Evolutionary conservation across 2,113 vertebrate genomes (phyloP), one percentile per base, ranked within the genome.

Genomic region (Brachyhypopomus gauderio): DNA sequence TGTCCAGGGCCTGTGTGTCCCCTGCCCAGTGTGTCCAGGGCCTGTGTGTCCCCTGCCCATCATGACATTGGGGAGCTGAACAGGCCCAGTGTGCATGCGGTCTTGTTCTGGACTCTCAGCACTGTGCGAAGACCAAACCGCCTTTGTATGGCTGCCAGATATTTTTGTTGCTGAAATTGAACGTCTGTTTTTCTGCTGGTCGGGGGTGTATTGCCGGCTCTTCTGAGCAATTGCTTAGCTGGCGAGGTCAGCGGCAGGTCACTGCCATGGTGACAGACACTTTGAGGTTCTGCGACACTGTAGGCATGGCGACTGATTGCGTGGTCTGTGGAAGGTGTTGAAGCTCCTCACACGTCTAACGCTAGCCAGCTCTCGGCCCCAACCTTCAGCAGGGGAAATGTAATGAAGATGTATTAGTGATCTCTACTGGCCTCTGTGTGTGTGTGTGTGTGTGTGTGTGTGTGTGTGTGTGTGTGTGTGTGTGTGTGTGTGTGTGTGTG

Each of bases 31-130:
- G 30, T 30, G 30, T 30, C 30, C 3, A 30, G 30, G 5, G 4
- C 4, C 27, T 3, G 55, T 62, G 5, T 16, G 27, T 4, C 11
- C 1, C 20, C 59, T 60, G 22, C 62, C 45, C 52, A 41, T 23
- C 66, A 27, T 83, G 84, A 74, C 69, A 80, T 83, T 83, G 74
- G 63, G 25, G 41, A 45, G 36, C 55, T 74, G 17, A 63, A 48
- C 38, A 55, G 5, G 20, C 27, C 25, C 64, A 25, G 20, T 34
- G 3, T 67, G 20, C 25, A 20, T 19, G 8, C 5, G 4, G 12
- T 66, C 3, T 58, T 4, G 22, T 7, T 66, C 36, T 66, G 27
- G 16, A 17, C 19, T 45, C 45, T 20, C 5, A 45, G 45, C 1
- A 23, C n/a, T 45, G 17, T 71, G 17, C 2, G 45, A 58, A 5